A percentile compares a stretch with the other conserved stretches of the same genome.
These are phyloP conservation scores for Cirrhinus molitorella DNA, from an alignment of 2,797 vertebrate genomes.

Conservation along the genomic window DNA sequence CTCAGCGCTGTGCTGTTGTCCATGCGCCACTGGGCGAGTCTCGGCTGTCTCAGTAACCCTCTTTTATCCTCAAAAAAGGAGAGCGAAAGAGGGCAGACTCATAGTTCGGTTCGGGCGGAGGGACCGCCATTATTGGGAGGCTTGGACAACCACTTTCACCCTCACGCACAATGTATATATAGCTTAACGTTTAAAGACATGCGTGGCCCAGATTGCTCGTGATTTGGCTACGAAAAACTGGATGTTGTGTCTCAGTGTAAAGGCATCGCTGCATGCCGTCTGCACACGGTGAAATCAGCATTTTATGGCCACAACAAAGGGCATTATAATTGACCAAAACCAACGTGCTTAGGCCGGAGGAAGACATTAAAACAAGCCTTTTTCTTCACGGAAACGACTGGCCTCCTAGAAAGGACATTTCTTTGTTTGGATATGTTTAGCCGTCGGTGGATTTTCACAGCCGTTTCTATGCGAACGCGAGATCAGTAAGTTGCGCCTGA, in stretches of 20 bases:
- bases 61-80: slow-evolving; percentile 80
- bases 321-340: slow-evolving; percentile 79
- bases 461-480: slow-evolving; percentile 36
- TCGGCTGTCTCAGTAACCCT: slow-evolving; percentile 76
- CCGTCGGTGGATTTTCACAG: slow-evolving; percentile 36
- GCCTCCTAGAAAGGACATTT: slow-evolving; percentile 43
- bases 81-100: slow-evolving; percentile 68
- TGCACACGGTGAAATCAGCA: slow-evolving; percentile 73
- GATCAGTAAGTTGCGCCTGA: slow-evolving; percentile 32
- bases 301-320: slow-evolving; percentile 83
- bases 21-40: slow-evolving; percentile 86
- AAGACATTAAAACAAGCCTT: slow-evolving; percentile 62
- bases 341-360: slow-evolving; percentile 77
- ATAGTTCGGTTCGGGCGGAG: slow-evolving; percentile 75
- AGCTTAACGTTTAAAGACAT: slow-evolving; percentile 16
- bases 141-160: slow-evolving; percentile 74
- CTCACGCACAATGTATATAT: slow-evolving; percentile 26
- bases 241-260: slow-evolving; percentile 59
- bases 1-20: slow-evolving; percentile 80
- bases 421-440: slow-evolving; percentile 45
- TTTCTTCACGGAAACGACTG: slow-evolving; percentile 50
- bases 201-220: slow-evolving; percentile 62
- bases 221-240: slow-evolving; percentile 58
- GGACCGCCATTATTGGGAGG: slow-evolving; percentile 85
- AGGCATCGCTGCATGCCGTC: slow-evolving; percentile 65